phyloP scores from a whole-genome alignment of 2,797 vertebrate species.

The Zenarchopterus dispar region DNA sequence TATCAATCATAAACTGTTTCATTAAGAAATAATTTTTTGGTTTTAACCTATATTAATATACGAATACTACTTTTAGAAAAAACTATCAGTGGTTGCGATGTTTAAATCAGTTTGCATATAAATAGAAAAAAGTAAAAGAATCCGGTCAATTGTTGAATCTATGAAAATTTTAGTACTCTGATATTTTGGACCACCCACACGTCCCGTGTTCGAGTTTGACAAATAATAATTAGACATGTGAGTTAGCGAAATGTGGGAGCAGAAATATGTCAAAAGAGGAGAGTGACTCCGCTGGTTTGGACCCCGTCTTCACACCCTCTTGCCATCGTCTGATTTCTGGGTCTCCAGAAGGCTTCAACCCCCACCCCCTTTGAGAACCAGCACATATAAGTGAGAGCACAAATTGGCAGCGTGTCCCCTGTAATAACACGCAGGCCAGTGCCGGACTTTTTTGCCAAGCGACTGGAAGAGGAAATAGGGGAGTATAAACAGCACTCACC shows the following conservation, averaged over 20 bases:
- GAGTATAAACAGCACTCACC: conserved; percentile 82
- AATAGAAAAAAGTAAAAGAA: neutral
- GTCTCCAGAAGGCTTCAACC: conserved; percentile 19
- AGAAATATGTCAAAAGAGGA: conserved; percentile 3
- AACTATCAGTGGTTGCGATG: conserved; percentile 1
- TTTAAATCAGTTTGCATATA: neutral
- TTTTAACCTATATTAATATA: neutral
- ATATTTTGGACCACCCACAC: no score
- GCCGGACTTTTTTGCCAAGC: conserved; percentile 70
- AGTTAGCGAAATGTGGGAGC: conserved; percentile 3
- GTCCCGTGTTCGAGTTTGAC: conserved; percentile 21
- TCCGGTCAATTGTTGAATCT: neutral
- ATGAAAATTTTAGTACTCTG: no score
- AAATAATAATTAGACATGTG: conserved; percentile 6
- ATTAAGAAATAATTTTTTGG: no score
- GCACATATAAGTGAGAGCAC: conserved; percentile 65
- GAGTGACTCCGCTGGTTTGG: conserved; percentile 40
- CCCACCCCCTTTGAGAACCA: conserved; percentile 37
- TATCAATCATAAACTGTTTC: neutral
- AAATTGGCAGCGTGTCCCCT: conserved; percentile 70
- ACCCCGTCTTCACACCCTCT: conserved; percentile 7
- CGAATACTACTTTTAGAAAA: neutral
- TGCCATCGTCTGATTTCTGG: conserved; percentile 14
- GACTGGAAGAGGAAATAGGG: conserved; percentile 78
- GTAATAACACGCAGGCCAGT: conserved; percentile 70